Evolutionary conservation across 2,797 vertebrate species (phyloP), one percentile per base, ranked within the genome.

Genomic region (Pyrocephalus nanus): DNA sequence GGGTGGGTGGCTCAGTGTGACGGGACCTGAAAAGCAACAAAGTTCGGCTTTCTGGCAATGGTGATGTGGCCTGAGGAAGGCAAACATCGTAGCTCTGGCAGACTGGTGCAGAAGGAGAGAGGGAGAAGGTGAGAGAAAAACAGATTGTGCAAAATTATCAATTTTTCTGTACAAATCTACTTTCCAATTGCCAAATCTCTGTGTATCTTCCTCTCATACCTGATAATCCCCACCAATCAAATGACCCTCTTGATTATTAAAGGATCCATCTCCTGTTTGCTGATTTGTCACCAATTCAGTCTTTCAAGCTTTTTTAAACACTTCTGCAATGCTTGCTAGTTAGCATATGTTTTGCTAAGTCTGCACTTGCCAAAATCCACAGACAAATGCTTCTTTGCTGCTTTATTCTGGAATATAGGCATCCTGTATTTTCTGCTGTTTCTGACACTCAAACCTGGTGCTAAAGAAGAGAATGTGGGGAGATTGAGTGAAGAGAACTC

Each of bases 231-330:
- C 6, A 51, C n/a, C 30, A 40, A 29, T 47, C 51, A 88, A 57
- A 60, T 54, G 12, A 76, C 48, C 8, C 50, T 19, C 40, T 73
- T 58, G 45, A 40, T 58, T 50, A 50, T 67, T 71, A 57, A 73
- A 74, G 22, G 1, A 1, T 66, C 29, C 36, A 26, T 86, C 20
- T 80, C 29, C 36, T 69, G 8, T 78, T 79, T 3, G 3, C 12
- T 29, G n/a, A 62, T 78, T 82, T 76, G 64, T 70, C 2, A 4
- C 53, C 62, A 83, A 6, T 36, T 6, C 38, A 22, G 0, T 77
- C 53, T 66, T 73, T 61, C 34, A 83, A 64, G 26, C 13, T 77
- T 95, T 77, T 95, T 85, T 64, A 70, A 81, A 73, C 19, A 8
- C 12, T 67, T 11, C 36, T 40, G 12, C 79, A 65, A 16, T 72